phyloP scores from a whole-genome alignment of 2,797 vertebrate species.

The Chromis chromis region DNA sequence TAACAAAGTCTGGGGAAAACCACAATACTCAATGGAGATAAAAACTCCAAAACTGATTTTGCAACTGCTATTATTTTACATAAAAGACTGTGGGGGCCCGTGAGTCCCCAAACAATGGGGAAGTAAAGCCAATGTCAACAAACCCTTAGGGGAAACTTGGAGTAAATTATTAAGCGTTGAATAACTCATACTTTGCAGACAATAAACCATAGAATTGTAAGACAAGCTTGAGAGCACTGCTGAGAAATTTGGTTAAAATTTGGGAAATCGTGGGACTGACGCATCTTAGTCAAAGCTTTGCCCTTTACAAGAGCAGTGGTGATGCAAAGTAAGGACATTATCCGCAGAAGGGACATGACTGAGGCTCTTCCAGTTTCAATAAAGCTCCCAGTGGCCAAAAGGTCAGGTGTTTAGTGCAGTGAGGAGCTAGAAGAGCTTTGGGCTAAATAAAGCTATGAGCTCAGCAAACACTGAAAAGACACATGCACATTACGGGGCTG shows the following conservation, averaged over 20 bases:
- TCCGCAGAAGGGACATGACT: conserved; percentile 27
- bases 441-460: conserved; percentile 86
- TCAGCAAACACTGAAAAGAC: conserved; percentile 78
- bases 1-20: background rate
- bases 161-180: conserved; percentile 7
- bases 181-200: too few species aligned
- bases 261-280: background rate
- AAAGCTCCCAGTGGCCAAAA: conserved; percentile 73
- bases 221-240: too few species aligned
- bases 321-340: conserved; percentile 37
- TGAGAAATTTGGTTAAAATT: too few species aligned
- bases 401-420: conserved; percentile 75
- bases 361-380: conserved; percentile 58
- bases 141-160: background rate
- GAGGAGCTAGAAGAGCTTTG: conserved; percentile 64
- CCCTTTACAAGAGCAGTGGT: background rate
- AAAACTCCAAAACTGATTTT: background rate
- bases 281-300: background rate
- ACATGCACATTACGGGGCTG: conserved; percentile 64
- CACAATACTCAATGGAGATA: background rate
- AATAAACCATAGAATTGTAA: too few species aligned
- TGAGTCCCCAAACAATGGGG: background rate
- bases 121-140: conserved; percentile 3
- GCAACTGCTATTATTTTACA: background rate
- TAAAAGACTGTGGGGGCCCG: background rate